A percentile compares a stretch with the other conserved stretches of the same genome.
Conservation (phyloP, 2,888 invertebrate species). For the Malthinus flaveolus region DNA sequence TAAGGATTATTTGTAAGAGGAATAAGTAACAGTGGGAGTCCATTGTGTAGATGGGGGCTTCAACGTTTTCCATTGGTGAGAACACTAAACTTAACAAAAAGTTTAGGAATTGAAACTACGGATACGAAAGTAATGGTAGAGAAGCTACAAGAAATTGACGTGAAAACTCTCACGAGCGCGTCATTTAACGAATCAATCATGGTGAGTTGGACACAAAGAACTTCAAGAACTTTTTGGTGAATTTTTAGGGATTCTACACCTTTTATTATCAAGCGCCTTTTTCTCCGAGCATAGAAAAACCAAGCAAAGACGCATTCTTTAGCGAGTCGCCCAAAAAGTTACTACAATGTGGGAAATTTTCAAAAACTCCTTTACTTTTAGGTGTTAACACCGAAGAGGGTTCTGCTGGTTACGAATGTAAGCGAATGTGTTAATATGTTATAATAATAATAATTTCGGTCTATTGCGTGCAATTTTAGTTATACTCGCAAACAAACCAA, state of each 20-base stretch:
- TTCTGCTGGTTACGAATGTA: slow-evolving; percentile 8
- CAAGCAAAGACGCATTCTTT: slow-evolving; percentile 5
- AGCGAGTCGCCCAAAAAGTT: slow-evolving; percentile 2
- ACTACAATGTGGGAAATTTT: not conserved
- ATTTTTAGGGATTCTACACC: too few species aligned
- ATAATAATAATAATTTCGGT: too few species aligned
- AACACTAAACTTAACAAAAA: slow-evolving; percentile 25
- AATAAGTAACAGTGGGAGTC: slow-evolving; percentile 39
- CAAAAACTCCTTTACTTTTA: slow-evolving; percentile 1
- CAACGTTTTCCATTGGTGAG: slow-evolving; percentile 23
- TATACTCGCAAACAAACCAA: not conserved
- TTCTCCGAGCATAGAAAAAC: not conserved
- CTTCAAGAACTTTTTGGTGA: too few species aligned
- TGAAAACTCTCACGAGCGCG: too few species aligned
- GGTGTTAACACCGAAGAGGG: slow-evolving; percentile 14
- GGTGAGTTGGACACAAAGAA: too few species aligned
- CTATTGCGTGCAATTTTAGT: too few species aligned
- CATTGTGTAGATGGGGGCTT: slow-evolving; percentile 35
- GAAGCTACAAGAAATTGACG: slow-evolving; percentile 31
- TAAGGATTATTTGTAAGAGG: slow-evolving; percentile 38
- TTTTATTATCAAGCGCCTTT: too few species aligned
- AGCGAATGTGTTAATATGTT: not conserved
- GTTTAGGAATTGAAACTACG: slow-evolving; percentile 23
- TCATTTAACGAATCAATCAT: too few species aligned
- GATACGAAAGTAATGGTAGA: slow-evolving; percentile 28